Evolutionary conservation across 53 echinoderm and acorn worm genomes (phyloP), one percentile per base, ranked within the genome.

Genomic region (Paracentrotus lividus): DNA sequence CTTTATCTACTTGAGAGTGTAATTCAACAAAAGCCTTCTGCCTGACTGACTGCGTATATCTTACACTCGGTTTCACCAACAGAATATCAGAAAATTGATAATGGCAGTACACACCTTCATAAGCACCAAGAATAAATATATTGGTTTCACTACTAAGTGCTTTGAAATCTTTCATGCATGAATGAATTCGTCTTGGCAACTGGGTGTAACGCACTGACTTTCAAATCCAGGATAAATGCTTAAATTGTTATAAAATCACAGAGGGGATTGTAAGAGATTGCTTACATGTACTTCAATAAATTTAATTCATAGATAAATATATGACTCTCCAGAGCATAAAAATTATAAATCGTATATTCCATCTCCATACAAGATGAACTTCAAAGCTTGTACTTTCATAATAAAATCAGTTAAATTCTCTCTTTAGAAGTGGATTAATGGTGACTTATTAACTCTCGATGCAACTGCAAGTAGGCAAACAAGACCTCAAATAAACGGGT

Each of bases 121-220:
- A n/a, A 47, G 81, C n/a, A 3, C 47, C 26, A 47, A 81, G 81
- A 81, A 81, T 81, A 81, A 81, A 81, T 81, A 26, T 81, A 81
- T 81, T 49, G 44, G 81, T 81, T 81, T 81, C 81, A 27, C 49
- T 81, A 45, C 24, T 45, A 81, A 81, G 81, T 81, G 81, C 45
- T 45, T 47, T 26, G 81, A 81, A n/a, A 81, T 81, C 81, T 81
- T 81, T 81, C 81, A 81, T 47, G 81, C 81, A 45, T 81, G 45
- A n/a, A 45, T 81, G 81, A n/a, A 49, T 81, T 81, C 81, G 81
- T 81, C 81, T 81, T 81, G 81, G 81, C 81, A 81, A 81, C 81
- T 47, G n/a, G n/a, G 16, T 26, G 81, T 24, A 78, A 78, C 43
- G 81, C 10, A 47, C 81, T 49, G 45, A 27, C 31, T 81, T 81